Evolutionary conservation across 2,888 invertebrate genomes (phyloP), one percentile per base, ranked within the genome.

Genomic region (Drosophila trichaetosa): DNA sequence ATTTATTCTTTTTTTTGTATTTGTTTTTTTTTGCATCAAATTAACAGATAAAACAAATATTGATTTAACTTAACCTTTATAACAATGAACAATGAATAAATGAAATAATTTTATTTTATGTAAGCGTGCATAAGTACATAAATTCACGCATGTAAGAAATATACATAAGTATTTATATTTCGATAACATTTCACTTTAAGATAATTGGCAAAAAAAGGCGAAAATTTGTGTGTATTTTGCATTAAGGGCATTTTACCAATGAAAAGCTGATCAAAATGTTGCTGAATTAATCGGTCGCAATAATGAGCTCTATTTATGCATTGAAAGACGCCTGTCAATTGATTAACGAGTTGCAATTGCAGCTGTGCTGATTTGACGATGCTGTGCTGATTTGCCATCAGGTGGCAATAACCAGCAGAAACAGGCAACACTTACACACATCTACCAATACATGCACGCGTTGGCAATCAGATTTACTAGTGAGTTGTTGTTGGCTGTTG

Each of bases 341-440:
- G 80, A 80, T 80, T 80, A 78, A 80, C 79, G 72, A 67, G 78
- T 79, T 80, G 74, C 70, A 73, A 73, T 80, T 78, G 65, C 81
- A 75, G 71, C 78, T 71, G 78, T 66, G 75, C 74, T 78, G 69
- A 53, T 76, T 66, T 65, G 46, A 16, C 7, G 42, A 1, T 4
- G n/a, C 8, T n/a, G n/a, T 71, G 76, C 72, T 68, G 31, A 53
- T 60, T 68, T 56, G 73, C 67, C 65, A 59, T 65, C 77, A 53
- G 78, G 70, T 76, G 63, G 76, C 79, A 76, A 76, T 68, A 67
- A 63, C 57, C 62, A 59, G 65, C 69, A 68, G 76, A 54, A 77
- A 67, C 57, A 46, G 78, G 65, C 36, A 60, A 60, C 73, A 72
- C 40, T 29, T 54, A 36, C 53, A 52, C 51, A 49, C 33, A 33